Evolutionary conservation across 2,797 vertebrate genomes (phyloP).

Genomic region (Parambassis ranga): DNA sequence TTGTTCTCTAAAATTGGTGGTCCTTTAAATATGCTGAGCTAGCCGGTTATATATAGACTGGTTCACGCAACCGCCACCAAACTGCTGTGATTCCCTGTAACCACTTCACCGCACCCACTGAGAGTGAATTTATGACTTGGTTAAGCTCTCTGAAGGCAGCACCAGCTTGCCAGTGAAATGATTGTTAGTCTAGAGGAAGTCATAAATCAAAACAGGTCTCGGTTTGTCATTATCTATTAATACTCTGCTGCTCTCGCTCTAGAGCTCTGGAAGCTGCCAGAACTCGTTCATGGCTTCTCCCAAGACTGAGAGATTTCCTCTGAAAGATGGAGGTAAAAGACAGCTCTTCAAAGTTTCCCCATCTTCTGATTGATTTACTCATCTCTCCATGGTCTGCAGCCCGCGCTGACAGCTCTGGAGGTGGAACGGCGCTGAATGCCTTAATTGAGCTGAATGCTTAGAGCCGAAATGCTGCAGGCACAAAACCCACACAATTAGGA

Average conservation of each 20-base stretch:
- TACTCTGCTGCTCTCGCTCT: slow-evolving; percentile 45
- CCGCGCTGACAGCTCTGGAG: slow-evolving; percentile 57
- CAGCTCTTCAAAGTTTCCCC: slow-evolving; percentile 59
- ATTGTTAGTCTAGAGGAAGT: slow-evolving; percentile 76
- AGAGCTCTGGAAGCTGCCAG: slow-evolving; percentile 38
- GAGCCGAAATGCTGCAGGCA: slow-evolving; percentile 60
- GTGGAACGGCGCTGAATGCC: slow-evolving; percentile 49
- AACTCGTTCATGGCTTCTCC: slow-evolving; percentile 35
- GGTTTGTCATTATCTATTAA: slow-evolving; percentile 76
- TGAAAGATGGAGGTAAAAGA: slow-evolving; percentile 53
- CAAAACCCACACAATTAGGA: slow-evolving; percentile 71
- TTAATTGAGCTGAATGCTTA: slow-evolving; percentile 66
- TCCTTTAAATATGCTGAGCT: slow-evolving; percentile 30
- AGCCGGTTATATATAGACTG: slow-evolving; percentile 2
- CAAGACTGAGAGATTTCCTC: slow-evolving; percentile 45
- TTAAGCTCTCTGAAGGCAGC: slow-evolving; percentile 68
- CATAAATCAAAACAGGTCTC: slow-evolving; percentile 76
- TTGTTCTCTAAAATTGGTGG: slow-evolving; percentile 3
- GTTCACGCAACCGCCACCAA: slow-evolving; percentile 28
- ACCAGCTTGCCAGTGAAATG: slow-evolving; percentile 66
- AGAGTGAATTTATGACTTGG: slow-evolving; percentile 71
- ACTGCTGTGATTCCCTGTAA: slow-evolving; percentile 39
- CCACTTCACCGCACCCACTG: slow-evolving; percentile 22
- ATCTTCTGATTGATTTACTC: slow-evolving; percentile 70
- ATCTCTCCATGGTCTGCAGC: slow-evolving; percentile 52